These are phyloP conservation scores for Macrochelys suwanniensis DNA, from an alignment of 2,797 vertebrate genomes.

Conservation along the genomic window DNA sequence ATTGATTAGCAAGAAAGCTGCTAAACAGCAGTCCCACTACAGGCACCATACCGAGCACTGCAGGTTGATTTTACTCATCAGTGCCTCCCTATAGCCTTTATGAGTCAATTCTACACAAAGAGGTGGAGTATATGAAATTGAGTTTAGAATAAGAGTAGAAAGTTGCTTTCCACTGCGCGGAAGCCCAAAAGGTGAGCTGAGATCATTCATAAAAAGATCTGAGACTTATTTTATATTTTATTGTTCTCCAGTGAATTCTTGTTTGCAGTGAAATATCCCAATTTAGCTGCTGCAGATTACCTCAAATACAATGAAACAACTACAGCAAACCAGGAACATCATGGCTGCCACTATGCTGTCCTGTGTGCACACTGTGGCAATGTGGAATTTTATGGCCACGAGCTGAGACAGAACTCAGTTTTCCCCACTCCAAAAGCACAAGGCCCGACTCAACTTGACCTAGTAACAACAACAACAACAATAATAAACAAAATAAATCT, in stretches of 20 bases:
- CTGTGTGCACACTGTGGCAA: rapidly evolving
- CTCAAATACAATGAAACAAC: background rate
- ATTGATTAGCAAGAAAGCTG: constrained; percentile 74
- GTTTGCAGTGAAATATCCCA: background rate
- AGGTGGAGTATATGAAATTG: constrained; percentile 29
- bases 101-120: constrained; percentile 56
- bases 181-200: constrained; percentile 31
- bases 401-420: rapidly evolving
- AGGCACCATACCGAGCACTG: constrained; percentile 61
- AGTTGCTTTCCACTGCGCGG: constrained; percentile 23
- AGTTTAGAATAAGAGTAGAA: constrained; percentile 54
- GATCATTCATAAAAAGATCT: constrained; percentile 16
- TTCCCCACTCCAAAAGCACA: rapidly evolving
- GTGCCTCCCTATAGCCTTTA: constrained; percentile 71
- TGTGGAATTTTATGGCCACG: background rate
- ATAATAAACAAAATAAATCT: background rate
- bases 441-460: background rate
- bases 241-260: background rate
- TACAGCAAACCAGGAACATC: background rate
- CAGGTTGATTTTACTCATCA: constrained; percentile 72
- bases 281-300: rapidly evolving
- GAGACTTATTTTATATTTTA: constrained; percentile 39
- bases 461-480: background rate
- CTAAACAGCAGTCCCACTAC: constrained; percentile 67
- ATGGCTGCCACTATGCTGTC: background rate